Percentiles rank a stretch among this genome's conserved stretches.
Evolutionary conservation across 2,888 invertebrate genomes (phyloP).

Genomic region (Eledone cirrhosa): DNA sequence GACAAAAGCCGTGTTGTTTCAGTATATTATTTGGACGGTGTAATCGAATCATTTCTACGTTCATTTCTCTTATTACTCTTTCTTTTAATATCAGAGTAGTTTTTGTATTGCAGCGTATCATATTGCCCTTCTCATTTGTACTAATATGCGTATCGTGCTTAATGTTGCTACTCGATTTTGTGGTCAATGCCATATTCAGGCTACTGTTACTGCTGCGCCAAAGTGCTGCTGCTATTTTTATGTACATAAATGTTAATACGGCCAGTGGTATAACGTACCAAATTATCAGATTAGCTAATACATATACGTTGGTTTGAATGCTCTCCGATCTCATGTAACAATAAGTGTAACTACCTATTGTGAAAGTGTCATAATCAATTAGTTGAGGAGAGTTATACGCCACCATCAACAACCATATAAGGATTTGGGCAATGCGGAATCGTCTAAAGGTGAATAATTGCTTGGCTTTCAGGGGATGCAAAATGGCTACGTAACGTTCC

Average conservation of each 20-base stretch:
- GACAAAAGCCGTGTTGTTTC: too few species aligned
- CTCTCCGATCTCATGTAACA: slow-evolving; percentile 34
- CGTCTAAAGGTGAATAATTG: slow-evolving; percentile 79
- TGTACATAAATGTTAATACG: slow-evolving; percentile 80
- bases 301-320: slow-evolving; percentile 70
- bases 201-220: slow-evolving; percentile 72
- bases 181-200: slow-evolving; percentile 14
- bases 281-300: slow-evolving; percentile 83
- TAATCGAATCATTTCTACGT: too few species aligned
- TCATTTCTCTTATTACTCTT: too few species aligned
- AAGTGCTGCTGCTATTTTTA: slow-evolving; percentile 82
- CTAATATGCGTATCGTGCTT: too few species aligned
- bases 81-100: too few species aligned
- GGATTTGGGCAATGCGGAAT: slow-evolving; percentile 79
- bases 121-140: too few species aligned
- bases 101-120: too few species aligned
- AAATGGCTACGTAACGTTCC: slow-evolving; percentile 61
- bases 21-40: too few species aligned
- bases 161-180: too few species aligned
- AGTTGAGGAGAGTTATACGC: slow-evolving; percentile 85
- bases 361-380: slow-evolving; percentile 82
- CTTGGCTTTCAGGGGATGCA: slow-evolving; percentile 84
- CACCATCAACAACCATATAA: slow-evolving; percentile 85
- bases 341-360: slow-evolving; percentile 45
- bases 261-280: slow-evolving; percentile 83